A percentile compares a stretch with the other conserved stretches of the same genome.
Evolutionary conservation across 2,113 vertebrate species (phyloP).

Genomic region (crab-eating macaque (Macaca fascicularis)): DNA sequence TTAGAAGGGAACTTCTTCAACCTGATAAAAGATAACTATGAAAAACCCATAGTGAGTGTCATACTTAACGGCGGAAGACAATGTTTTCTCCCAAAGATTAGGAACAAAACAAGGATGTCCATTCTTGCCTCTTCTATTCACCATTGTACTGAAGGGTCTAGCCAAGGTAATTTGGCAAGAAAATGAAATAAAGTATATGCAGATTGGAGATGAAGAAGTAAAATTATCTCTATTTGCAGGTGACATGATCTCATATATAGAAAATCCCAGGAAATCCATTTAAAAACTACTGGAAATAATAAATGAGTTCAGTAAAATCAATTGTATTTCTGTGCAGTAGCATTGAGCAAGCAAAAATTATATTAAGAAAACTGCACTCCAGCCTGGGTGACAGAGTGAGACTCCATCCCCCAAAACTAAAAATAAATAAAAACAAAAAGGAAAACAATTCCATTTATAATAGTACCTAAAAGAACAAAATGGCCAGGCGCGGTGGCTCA

Average conservation of each 20-base stretch:
- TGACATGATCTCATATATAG: background rate
- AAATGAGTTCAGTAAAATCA: slow-evolving; percentile 15
- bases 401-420: too few species aligned
- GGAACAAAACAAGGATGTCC: background rate
- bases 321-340: background rate
- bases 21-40: background rate
- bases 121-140: background rate
- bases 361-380: background rate
- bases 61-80: background rate
- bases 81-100: background rate
- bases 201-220: background rate
- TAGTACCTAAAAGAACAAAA: background rate
- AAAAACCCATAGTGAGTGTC: background rate
- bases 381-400: too few species aligned
- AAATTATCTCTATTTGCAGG: background rate
- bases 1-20: background rate
- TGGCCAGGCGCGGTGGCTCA: too few species aligned
- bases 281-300: slow-evolving; percentile 13
- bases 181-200: background rate
- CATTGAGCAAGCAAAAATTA: slow-evolving; percentile 2
- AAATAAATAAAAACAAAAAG: too few species aligned
- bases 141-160: background rate
- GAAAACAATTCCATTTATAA: background rate
- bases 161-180: background rate
- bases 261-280: background rate